phyloP scores from a whole-genome alignment of 1,140 invertebrate genomes.

The Gryon sp. region DNA sequence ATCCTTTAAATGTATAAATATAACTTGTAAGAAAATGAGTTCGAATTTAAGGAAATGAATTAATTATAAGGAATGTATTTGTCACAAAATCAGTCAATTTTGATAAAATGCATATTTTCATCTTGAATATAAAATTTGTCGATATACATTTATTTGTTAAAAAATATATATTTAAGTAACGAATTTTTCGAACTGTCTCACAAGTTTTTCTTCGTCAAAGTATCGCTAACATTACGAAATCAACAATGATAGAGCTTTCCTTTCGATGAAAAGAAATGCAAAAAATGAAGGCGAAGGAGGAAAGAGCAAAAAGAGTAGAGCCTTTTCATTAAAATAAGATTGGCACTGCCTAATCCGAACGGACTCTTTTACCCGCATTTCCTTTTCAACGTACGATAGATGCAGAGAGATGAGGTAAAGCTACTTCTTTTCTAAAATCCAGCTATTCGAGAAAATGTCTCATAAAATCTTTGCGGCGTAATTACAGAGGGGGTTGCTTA shows the following conservation, averaged over 20 bases:
- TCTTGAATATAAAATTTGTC: no score
- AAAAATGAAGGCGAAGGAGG: slow-evolving; percentile 37
- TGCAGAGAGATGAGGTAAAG: slow-evolving; percentile 62
- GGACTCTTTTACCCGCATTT: slow-evolving; percentile 63
- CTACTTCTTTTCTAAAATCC: slow-evolving; percentile 63
- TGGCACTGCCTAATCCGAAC: slow-evolving; percentile 63
- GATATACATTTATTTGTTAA: no score
- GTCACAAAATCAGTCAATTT: no score
- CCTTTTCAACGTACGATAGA: slow-evolving; percentile 62
- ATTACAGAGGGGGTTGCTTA: slow-evolving; percentile 35
- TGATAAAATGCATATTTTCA: no score
- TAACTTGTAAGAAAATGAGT: no score
- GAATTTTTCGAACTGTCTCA: not conserved
- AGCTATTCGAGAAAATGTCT: slow-evolving; percentile 66
- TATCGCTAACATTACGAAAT: slow-evolving; percentile 46
- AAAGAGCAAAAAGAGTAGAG: slow-evolving; percentile 37
- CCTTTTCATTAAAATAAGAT: slow-evolving; percentile 66
- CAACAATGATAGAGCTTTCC: slow-evolving; percentile 50
- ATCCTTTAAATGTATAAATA: no score
- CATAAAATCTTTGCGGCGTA: slow-evolving; percentile 65
- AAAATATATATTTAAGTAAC: not conserved
- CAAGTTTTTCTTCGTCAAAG: slow-evolving; percentile 11
- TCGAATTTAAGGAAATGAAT: no score
- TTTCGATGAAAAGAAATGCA: slow-evolving; percentile 48
- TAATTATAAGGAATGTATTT: no score